Base-by-base conservation (phyloP, 2,797 vertebrate genomes). In the Pterois miles region DNA sequence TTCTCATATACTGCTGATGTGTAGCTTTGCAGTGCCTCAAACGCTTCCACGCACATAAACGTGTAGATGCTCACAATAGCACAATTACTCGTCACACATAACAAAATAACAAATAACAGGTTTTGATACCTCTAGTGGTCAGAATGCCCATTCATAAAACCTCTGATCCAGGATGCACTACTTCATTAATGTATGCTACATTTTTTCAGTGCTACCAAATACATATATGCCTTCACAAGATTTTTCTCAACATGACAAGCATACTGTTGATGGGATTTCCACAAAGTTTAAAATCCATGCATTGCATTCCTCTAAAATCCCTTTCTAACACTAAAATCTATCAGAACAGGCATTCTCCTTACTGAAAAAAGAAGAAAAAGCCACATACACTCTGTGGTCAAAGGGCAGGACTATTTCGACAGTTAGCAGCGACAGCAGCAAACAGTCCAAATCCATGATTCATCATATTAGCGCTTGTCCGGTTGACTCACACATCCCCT, bases 401-500 rank as follows among this genome's bases (percentile, higher is more conserved):
- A 72, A 76, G 5, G 2, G 43, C 8, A 46, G 43, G 43, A 5
- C 10, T 6, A 27, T 4, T 7, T 7, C 4, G 65, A 25, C 48
- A 50, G 46, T 34, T 65, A 16, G 64, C 29, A 36, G 65, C 50
- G 2, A 69, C 25, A 40, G 36, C 53, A 56, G 52, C 34, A 27
- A 68, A 68, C 52, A 23, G 25, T 74, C 70, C 2, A 75, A 72
- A 74, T 48, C 13, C 71, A 79, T 84, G 84, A 89, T 62, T 86
- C 68, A 85, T 83, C 76, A 83, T 31, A 70, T 16, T 11, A 53
- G 53, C 8, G 1, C 43, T 22, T 65, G 50, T 78, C 5, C 31
- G 72, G 84, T 69, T 83, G 85, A 90, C 59, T 90, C 89, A 90
- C 74, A 84, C 85, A 86, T 89, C 82, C 86, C 88, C 81, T 84